Base-by-base conservation (phyloP, 2,888 invertebrate species). In the Aphrophora alni region DNA sequence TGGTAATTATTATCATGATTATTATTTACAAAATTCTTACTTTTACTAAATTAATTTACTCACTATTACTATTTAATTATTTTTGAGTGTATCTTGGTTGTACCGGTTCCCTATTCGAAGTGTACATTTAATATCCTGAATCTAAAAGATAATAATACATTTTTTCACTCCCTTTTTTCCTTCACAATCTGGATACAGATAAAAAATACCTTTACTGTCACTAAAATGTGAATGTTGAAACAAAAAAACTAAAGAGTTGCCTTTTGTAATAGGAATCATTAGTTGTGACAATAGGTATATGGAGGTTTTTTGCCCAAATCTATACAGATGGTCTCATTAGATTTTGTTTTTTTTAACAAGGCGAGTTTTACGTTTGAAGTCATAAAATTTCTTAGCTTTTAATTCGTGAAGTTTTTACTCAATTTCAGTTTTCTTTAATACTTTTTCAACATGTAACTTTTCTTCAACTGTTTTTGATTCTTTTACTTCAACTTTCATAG, bases 351-450 rank as follows among this genome's bases (percentile, higher is more conserved):
- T 24, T 73, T 73, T n/a, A 73, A 24, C 33, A 27, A 21, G 28
- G n/a, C 73, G 26, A 4, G 73, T 28, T 73, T 73, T 73, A 73
- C 33, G 33, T 27, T 73, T 73, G 12, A 73, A 21, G n/a, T 75
- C 38, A 75, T 75, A 75, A 3, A 73, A 73, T 38, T 73, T 73
- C 24, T 73, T 82, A 59, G 84, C 38, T 76, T 38, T 81, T 27
- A 59, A 21, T 38, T 68, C 24, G 10, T 74, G 74, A 0, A 74
- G 74, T n/a, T 74, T 74, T 25, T 33, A 74, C 33, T 33, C 26
- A 44, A 12, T 44, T 7, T 44, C 44, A 8, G 44, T 17, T 44
- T 4, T 44, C 44, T 12, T 44, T 44, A 44, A 8, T 44, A 8
- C 12, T 4, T 8, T 44, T 44, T 44, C 44, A 44, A 44, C 44